phyloP scores from a whole-genome alignment of 2,888 invertebrate species.

The Nowickia ferox region DNA sequence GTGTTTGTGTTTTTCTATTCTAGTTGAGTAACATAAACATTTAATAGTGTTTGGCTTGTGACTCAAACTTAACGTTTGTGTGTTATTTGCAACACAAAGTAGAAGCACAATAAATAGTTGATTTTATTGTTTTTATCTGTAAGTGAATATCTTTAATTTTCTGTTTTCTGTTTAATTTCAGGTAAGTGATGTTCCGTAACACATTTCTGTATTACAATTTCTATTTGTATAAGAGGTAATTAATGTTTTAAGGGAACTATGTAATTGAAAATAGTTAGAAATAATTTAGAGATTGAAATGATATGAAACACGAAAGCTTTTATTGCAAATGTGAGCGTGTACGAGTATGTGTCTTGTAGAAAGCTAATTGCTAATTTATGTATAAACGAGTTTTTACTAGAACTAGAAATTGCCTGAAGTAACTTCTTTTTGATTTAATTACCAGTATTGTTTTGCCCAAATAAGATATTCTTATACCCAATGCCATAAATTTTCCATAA shows the following conservation, averaged over 20 bases:
- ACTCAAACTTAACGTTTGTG: not conserved
- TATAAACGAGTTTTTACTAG: too few relatives aligned
- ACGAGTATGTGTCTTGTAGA: not conserved
- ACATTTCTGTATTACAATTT: slow-evolving; percentile 18
- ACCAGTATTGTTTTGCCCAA: too few relatives aligned
- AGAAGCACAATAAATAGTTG: slow-evolving; percentile 3
- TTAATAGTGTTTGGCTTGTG: slow-evolving; percentile 10
- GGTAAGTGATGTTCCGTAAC: slow-evolving; percentile 36
- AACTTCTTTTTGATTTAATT: too few relatives aligned
- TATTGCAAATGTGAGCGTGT: not conserved
- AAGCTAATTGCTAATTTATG: too few relatives aligned
- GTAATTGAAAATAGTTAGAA: slow-evolving; percentile 49
- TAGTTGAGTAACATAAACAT: slow-evolving; percentile 11
- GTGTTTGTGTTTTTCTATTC: not conserved
- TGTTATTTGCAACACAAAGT: slow-evolving; percentile 5
- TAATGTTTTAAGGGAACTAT: slow-evolving; percentile 52
- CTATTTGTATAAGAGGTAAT: slow-evolving; percentile 30
- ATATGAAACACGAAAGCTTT: slow-evolving; percentile 45
- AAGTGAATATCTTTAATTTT: slow-evolving; percentile 40
- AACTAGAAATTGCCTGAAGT: too few relatives aligned
- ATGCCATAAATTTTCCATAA: too few relatives aligned
- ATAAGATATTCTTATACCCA: too few relatives aligned
- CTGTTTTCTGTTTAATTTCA: slow-evolving; percentile 3
- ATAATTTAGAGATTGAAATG: slow-evolving; percentile 27
- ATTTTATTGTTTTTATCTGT: slow-evolving; percentile 44